These are phyloP conservation scores for Apotomis betuletana DNA, from an alignment of 2,888 invertebrate species.

Conservation along the genomic window DNA sequence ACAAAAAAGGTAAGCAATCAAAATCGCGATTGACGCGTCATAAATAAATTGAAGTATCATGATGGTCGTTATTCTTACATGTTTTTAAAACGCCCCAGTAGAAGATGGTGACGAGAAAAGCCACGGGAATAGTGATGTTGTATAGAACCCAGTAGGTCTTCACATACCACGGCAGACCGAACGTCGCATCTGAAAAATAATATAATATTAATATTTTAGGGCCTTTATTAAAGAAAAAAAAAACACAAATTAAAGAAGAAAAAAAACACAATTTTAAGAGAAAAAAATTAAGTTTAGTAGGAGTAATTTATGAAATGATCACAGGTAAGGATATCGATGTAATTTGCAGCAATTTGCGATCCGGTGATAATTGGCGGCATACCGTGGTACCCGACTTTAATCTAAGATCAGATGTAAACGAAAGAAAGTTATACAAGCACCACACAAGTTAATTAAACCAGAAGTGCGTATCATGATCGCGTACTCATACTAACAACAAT, in stretches of 20 bases:
- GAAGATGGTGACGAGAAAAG: constrained; percentile 78
- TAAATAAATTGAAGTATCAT: too few relatives aligned
- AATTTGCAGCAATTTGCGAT: constrained; percentile 1
- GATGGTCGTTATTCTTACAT: constrained; percentile 32
- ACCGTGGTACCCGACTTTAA: neutral
- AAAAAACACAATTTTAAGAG: too few relatives aligned
- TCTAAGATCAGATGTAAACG: neutral
- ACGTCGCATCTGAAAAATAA: constrained; percentile 56
- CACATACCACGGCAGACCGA: constrained; percentile 75
- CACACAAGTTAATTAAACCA: neutral
- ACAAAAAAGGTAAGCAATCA: too few relatives aligned
- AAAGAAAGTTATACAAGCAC: neutral
- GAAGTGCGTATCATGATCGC: constrained; percentile 6
- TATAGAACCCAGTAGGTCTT: constrained; percentile 78
- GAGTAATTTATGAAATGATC: neutral
- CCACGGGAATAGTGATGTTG: constrained; percentile 76
- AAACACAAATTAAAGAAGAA: too few relatives aligned
- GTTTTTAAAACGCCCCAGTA: constrained; percentile 75
- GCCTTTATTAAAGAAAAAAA: too few relatives aligned
- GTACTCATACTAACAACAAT: constrained; percentile 1
- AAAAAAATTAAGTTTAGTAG: too few relatives aligned
- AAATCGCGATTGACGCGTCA: too few relatives aligned
- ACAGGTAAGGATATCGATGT: neutral
- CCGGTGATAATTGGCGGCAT: neutral
- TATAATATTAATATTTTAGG: too few relatives aligned